Conservation (phyloP, 1,140 invertebrate species). For the Parapsyche elsis region DNA sequence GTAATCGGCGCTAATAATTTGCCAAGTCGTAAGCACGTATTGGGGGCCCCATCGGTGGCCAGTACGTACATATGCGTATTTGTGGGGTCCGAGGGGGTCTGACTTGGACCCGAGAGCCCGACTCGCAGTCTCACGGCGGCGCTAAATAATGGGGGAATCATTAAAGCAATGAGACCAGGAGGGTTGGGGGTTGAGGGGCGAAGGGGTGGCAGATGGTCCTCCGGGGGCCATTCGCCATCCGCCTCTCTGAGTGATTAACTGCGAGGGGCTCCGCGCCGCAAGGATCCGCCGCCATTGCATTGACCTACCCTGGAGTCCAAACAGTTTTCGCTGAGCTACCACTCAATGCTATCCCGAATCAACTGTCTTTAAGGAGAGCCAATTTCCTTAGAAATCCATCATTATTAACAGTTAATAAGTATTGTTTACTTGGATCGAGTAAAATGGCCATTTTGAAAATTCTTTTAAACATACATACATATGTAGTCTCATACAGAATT, state of each 20-base stretch:
- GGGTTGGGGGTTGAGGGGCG: background rate
- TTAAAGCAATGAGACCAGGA: slow-evolving; percentile 34
- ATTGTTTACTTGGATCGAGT: too few relatives aligned
- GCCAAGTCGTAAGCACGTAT: slow-evolving; percentile 40
- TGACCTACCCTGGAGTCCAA: slow-evolving; percentile 22
- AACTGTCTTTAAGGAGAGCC: too few relatives aligned
- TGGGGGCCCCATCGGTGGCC: background rate
- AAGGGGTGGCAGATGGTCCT: slow-evolving; percentile 40
- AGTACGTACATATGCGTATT: slow-evolving; percentile 7
- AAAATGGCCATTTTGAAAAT: too few relatives aligned
- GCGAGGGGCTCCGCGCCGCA: slow-evolving; percentile 14
- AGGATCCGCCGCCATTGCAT: slow-evolving; percentile 35
- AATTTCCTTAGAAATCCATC: too few relatives aligned
- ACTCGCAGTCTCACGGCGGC: slow-evolving; percentile 43
- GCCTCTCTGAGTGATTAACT: slow-evolving; percentile 51
- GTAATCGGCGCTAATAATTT: slow-evolving; percentile 45
- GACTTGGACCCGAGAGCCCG: background rate
- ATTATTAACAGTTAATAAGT: too few relatives aligned
- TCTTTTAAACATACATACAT: too few relatives aligned
- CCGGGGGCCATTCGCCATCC: slow-evolving; percentile 43
- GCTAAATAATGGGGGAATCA: slow-evolving; percentile 51
- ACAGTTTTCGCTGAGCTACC: background rate
- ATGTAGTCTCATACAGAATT: too few relatives aligned
- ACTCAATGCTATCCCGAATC: too few relatives aligned
- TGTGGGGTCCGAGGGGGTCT: slow-evolving; percentile 13